Percentiles rank a stretch among this genome's conserved stretches.
Evolutionary conservation across 2,888 invertebrate species (phyloP).

Genomic region (Parasteatoda lunata): DNA sequence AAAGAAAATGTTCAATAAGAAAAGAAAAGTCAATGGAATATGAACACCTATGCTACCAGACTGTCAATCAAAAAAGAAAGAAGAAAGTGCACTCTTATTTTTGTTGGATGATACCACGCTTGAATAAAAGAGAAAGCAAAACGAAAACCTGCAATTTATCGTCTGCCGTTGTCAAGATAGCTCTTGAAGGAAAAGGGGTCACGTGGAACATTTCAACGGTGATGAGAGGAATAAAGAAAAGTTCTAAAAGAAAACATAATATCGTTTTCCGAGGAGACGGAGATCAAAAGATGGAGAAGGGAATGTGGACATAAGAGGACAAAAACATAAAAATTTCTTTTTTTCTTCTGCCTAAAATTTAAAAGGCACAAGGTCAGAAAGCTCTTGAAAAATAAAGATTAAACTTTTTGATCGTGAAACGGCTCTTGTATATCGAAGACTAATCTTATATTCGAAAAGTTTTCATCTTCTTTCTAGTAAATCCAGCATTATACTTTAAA

Average conservation of each 20-base stretch:
- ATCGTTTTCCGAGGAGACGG: slow-evolving; percentile 13
- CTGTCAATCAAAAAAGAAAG: slow-evolving; percentile 33
- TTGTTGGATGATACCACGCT: neutral
- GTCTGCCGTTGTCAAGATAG: slow-evolving; percentile 51
- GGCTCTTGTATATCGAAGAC: too few species aligned
- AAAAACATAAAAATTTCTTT: neutral
- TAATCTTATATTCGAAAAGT: too few species aligned
- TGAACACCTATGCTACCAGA: slow-evolving; percentile 21
- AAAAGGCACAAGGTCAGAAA: slow-evolving; percentile 21
- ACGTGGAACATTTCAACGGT: slow-evolving; percentile 51
- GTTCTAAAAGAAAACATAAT: slow-evolving; percentile 34
- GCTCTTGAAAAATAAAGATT: slow-evolving; percentile 16
- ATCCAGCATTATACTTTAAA: too few species aligned
- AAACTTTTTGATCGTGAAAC: neutral
- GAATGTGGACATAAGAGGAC: neutral
- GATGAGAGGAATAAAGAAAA: slow-evolving; percentile 32
- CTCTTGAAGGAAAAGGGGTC: slow-evolving; percentile 42
- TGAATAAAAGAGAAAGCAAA: slow-evolving; percentile 19
- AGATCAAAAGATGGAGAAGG: slow-evolving; percentile 21
- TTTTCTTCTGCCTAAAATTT: neutral
- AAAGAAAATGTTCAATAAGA: slow-evolving; percentile 4
- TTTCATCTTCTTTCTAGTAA: too few species aligned
- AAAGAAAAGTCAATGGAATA: neutral
- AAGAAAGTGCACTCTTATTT: slow-evolving; percentile 3
- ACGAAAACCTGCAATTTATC: slow-evolving; percentile 53